A percentile compares a stretch with the other conserved stretches of the same genome.
Evolutionary conservation across 2,113 vertebrate genomes (phyloP).

Genomic region (Picathartes gymnocephalus): DNA sequence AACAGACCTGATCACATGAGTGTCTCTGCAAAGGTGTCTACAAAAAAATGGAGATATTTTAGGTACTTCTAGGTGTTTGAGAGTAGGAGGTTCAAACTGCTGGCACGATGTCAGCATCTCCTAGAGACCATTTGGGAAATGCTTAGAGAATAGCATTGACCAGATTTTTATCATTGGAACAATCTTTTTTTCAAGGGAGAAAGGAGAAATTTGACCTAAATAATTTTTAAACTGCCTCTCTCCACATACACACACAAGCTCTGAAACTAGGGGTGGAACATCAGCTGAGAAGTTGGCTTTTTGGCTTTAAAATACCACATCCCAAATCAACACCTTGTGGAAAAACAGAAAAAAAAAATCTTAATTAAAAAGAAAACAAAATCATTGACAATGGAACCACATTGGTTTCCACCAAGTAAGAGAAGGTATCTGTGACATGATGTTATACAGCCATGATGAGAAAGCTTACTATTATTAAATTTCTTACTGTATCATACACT

Average conservation of each 20-base stretch:
- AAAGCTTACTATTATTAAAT: background rate
- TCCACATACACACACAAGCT: background rate
- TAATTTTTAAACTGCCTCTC: background rate
- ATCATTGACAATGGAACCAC: background rate
- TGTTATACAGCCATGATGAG: background rate
- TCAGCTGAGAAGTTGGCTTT: background rate
- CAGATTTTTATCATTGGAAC: background rate
- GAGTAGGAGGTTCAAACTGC: background rate
- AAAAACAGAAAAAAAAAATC: background rate
- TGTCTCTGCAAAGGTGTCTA: background rate
- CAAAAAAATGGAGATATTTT: background rate
- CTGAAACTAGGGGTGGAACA: background rate
- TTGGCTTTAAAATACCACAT: background rate
- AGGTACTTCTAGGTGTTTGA: background rate
- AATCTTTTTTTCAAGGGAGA: background rate
- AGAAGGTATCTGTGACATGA: background rate
- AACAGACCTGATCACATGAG: background rate
- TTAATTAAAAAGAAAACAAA: conserved; percentile 13
- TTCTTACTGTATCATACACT: background rate
- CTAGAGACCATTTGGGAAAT: background rate
- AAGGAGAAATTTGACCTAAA: background rate
- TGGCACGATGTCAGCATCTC: background rate
- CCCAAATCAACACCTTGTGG: background rate
- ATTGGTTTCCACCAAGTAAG: background rate
- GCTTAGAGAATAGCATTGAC: background rate